These are phyloP conservation scores for Aythya baeri DNA, from an alignment of 2,113 vertebrate species.

Conservation along the genomic window DNA sequence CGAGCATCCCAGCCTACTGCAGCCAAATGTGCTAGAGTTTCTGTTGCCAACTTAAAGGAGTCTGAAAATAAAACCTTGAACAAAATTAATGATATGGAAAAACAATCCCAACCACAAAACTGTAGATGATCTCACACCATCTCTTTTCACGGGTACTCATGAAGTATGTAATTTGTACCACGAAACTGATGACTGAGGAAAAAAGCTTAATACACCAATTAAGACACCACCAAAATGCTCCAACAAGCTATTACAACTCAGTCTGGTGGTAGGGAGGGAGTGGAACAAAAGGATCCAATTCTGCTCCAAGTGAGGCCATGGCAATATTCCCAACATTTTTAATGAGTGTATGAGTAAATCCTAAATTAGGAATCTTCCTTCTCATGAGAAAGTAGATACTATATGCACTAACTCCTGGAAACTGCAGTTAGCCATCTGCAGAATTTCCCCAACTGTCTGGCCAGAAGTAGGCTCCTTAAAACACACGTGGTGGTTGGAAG, in stretches of 20 bases:
- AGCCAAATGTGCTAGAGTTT: constrained; percentile 38
- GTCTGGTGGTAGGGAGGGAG: constrained; percentile 22
- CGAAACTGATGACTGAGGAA: constrained; percentile 54
- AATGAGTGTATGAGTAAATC: constrained; percentile 23
- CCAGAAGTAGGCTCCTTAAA: neutral
- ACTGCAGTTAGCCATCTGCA: constrained; percentile 31
- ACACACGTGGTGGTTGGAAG: neutral
- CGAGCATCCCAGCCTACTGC: constrained; percentile 12
- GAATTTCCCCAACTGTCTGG: constrained; percentile 8
- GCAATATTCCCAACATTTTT: constrained; percentile 51
- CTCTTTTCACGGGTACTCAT: constrained; percentile 18
- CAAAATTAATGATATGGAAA: constrained; percentile 46
- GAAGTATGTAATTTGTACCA: constrained; percentile 43
- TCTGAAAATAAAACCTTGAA: constrained; percentile 39
- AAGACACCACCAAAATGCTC: constrained; percentile 33
- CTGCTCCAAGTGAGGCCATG: constrained; percentile 47
- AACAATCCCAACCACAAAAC: constrained; percentile 14
- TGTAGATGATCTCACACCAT: constrained; percentile 43
- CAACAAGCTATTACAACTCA: constrained; percentile 51
- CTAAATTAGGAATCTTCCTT: constrained; percentile 48
- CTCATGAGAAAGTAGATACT: constrained; percentile 9
- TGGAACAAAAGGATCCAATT: constrained; percentile 17
- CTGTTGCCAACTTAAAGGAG: constrained; percentile 30
- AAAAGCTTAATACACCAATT: constrained; percentile 41
- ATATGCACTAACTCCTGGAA: constrained; percentile 12